Base-by-base conservation (phyloP, 2,113 vertebrate genomes). In the Oceanodroma tethys region DNA sequence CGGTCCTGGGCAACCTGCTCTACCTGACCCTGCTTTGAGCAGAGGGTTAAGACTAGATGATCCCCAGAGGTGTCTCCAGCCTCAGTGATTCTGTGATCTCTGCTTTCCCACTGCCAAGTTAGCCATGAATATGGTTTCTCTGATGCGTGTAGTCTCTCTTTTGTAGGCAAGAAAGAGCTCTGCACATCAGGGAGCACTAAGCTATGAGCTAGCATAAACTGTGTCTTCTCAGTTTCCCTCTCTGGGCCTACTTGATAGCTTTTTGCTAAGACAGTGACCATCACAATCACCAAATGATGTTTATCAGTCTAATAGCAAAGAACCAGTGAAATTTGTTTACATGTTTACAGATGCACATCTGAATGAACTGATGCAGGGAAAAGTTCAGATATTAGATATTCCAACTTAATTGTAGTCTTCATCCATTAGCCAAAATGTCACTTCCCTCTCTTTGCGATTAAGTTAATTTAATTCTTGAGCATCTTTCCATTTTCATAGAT, bases 391-490 rank as follows among this genome's bases (percentile, higher is more conserved):
- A 2, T 56, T 52, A 29, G 66, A 48, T 88, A 91, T 90, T 96
- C 78, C 75, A 92, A 62, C 91, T 91, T 97, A 93, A 68, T 75
- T 81, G 75, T 75, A 90, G n/a, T 96, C 92, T 45, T 81, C 92
- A 95, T 79, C 86, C 91, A 93, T 98, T 96, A 96, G 62, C 92
- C 65, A 78, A 88, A 96, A 97, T 89, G 87, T 81, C 97, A 93
- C 89, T 94, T 96, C 75, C 73, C 21, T 92, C 58, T 94, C 80
- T 95, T 92, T 85, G 71, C 3, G 26, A 92, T 96, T 58, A 38
- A 78, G 58, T 86, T 96, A 96, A 97, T 97, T 96, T 88, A 95
- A 90, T 97, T 90, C 93, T 90, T 74, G 93, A 96, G 74, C 81
- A 82, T 95, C 76, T 95, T 96, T 94, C 94, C 70, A 92, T 97